Evolutionary conservation across 2,888 invertebrate genomes (phyloP).

Genomic region (Oligia strigilis): DNA sequence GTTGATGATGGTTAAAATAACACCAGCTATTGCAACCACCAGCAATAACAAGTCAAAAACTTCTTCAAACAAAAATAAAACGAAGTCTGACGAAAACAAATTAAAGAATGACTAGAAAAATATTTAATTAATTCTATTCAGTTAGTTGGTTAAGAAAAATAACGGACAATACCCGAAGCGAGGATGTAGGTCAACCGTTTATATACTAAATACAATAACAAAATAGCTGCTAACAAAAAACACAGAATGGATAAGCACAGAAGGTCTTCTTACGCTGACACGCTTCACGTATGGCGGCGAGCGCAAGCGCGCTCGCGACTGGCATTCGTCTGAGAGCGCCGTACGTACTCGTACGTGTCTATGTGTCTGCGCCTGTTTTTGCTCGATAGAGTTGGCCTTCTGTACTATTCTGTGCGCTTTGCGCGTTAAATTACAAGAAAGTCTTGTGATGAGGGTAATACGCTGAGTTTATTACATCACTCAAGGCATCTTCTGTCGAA

Average conservation of each 20-base stretch:
- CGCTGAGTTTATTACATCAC: conserved; percentile 31
- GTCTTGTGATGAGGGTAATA: conserved; percentile 13
- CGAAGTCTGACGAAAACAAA: background rate
- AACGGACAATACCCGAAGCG: conserved; percentile 5
- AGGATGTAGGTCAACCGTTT: conserved; percentile 25
- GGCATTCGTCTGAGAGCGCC: background rate
- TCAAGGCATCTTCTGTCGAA: conserved; percentile 27
- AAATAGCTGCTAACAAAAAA: conserved; percentile 7
- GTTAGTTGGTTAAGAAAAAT: conserved; percentile 14
- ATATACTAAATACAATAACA: conserved; percentile 27
- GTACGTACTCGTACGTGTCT: background rate
- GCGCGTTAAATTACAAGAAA: conserved; percentile 19
- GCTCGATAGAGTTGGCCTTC: background rate
- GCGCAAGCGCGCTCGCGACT: background rate
- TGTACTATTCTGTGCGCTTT: background rate
- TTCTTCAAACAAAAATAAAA: conserved; percentile 4
- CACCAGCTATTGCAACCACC: background rate
- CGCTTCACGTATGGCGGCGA: too few species aligned
- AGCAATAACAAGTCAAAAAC: background rate
- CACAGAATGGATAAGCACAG: background rate
- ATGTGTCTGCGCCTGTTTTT: background rate
- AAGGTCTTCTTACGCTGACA: background rate
- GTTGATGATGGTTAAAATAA: background rate
- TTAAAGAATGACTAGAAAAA: conserved; percentile 7
- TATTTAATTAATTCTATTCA: conserved; percentile 40